Conservation (phyloP, 1,140 invertebrate genomes). For the Stegodyphus dumicola region DNA sequence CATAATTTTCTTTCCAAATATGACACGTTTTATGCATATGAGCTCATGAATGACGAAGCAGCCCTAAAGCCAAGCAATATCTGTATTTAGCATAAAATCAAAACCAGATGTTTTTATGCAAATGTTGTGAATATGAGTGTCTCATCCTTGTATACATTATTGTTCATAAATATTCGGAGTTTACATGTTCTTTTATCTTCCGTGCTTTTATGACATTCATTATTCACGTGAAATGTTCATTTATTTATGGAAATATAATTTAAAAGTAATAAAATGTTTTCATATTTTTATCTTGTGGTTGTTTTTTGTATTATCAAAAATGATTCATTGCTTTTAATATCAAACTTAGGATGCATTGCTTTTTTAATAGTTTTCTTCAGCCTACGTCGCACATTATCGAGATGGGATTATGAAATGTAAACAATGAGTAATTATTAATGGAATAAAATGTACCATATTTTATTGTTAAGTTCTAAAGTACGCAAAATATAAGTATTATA, state of each 20-base stretch:
- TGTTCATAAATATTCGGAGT: conserved; percentile 30
- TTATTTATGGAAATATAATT: conserved; percentile 52
- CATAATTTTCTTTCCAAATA: no score
- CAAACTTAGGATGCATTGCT: no score
- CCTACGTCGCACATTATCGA: no score
- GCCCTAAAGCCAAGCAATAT: neutral
- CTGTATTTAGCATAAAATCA: neutral
- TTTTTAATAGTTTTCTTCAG: no score
- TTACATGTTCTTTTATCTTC: neutral
- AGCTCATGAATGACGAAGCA: neutral
- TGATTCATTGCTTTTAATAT: no score
- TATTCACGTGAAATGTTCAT: conserved; percentile 40
- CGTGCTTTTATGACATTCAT: conserved; percentile 22
- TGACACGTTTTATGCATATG: neutral
- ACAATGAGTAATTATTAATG: no score
- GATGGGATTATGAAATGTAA: no score
- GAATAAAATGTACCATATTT: no score
- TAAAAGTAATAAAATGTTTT: conserved; percentile 48
- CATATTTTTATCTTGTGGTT: conserved; percentile 7
- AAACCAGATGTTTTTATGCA: neutral
- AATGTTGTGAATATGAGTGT: conserved; percentile 20
- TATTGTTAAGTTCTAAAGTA: no score
- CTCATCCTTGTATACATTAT: neutral
- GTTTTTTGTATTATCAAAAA: no score
- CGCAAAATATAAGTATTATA: no score